Percentiles rank a stretch among this genome's conserved stretches.
These are phyloP conservation scores for Anthophora plumipes DNA, from an alignment of 2,888 invertebrate species.

Conservation along the genomic window DNA sequence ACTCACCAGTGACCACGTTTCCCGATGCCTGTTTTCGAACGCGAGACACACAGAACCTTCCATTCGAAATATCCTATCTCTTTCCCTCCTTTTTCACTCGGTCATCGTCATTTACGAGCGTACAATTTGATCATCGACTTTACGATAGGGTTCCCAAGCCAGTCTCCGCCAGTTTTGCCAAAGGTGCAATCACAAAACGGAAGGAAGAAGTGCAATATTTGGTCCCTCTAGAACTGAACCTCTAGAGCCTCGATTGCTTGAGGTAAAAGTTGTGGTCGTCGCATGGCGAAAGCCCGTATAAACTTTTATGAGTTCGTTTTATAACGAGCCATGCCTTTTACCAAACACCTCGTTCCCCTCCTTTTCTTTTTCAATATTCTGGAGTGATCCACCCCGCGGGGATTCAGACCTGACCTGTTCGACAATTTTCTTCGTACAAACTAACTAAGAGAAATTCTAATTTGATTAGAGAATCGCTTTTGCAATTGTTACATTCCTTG, in stretches of 20 bases:
- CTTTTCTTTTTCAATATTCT: not conserved
- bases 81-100: not conserved
- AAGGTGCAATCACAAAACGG: not conserved
- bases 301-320: slow-evolving; percentile 76
- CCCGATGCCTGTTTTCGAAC: not conserved
- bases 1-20: not conserved
- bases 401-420: not conserved
- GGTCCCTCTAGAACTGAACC: not conserved
- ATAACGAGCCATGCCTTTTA: slow-evolving; percentile 50
- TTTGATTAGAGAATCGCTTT: slow-evolving; percentile 26
- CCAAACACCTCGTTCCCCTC: not conserved
- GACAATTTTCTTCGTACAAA: slow-evolving; percentile 1
- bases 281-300: slow-evolving; percentile 73
- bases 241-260: slow-evolving; percentile 52
- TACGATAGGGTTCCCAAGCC: slow-evolving; percentile 77
- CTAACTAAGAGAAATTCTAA: slow-evolving; percentile 26
- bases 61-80: too few relatives aligned
- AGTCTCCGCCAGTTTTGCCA: not conserved
- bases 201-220: slow-evolving; percentile 11
- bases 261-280: slow-evolving; percentile 81
- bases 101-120: slow-evolving; percentile 68
- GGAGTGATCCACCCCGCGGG: too few relatives aligned
- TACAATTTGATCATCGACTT: slow-evolving; percentile 78
- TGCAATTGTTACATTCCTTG: not conserved
- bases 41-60: not conserved